phyloP scores from a whole-genome alignment of 2,888 invertebrate genomes.

The Sialis fuliginosa region DNA sequence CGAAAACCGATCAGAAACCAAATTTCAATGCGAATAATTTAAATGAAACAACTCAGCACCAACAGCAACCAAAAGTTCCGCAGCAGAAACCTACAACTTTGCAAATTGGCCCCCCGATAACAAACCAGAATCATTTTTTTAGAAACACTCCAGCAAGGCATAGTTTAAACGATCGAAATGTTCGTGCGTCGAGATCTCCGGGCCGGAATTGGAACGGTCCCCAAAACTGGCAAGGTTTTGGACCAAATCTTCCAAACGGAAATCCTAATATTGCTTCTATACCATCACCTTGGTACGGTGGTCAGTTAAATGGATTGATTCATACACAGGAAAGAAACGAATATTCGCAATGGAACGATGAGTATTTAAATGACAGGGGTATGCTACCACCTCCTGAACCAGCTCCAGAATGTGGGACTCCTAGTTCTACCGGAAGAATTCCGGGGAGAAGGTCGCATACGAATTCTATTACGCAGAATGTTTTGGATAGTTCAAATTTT shows the following conservation, averaged over 20 bases:
- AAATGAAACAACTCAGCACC: neutral
- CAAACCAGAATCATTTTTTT: neutral
- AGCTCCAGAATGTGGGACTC: neutral
- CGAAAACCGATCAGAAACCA: neutral
- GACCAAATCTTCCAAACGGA: neutral
- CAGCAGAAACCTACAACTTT: conserved; percentile 1
- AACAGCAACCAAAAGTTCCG: neutral
- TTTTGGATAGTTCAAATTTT: conserved; percentile 23
- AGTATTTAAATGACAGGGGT: neutral
- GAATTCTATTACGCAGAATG: conserved; percentile 9
- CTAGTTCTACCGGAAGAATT: conserved; percentile 9
- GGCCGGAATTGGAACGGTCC: neutral
- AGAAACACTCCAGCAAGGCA: neutral
- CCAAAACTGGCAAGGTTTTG: neutral
- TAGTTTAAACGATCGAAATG: neutral
- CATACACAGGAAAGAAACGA: neutral
- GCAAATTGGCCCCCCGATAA: neutral
- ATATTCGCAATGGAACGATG: neutral
- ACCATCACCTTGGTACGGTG: neutral
- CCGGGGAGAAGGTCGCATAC: conserved; percentile 11
- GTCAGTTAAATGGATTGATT: neutral
- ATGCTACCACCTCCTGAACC: neutral
- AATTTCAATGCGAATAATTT: neutral
- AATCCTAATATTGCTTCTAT: neutral
- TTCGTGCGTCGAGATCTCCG: neutral